These are phyloP conservation scores for Tiliqua scincoides DNA, from an alignment of 2,113 vertebrate genomes.

Conservation along the genomic window DNA sequence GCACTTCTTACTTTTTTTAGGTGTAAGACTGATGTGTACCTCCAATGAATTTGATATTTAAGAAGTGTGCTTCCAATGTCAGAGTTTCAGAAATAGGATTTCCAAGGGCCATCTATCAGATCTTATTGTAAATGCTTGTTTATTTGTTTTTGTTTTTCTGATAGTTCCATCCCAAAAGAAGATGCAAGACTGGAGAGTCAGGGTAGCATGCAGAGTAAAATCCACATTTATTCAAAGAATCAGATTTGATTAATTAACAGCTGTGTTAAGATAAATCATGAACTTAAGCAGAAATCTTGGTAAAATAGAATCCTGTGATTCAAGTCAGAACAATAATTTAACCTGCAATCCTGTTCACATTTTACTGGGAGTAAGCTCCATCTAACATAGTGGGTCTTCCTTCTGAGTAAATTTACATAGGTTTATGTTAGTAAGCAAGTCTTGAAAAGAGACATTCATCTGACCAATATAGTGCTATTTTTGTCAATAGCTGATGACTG, in stretches of 20 bases:
- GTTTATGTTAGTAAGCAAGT: neutral
- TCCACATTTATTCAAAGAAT: neutral
- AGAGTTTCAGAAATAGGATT: neutral
- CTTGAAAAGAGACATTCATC: neutral
- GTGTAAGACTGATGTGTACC: neutral
- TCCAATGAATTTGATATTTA: neutral
- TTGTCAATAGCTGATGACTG: constrained; percentile 54
- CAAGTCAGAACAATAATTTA: neutral
- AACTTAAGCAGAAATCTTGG: neutral
- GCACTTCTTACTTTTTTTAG: neutral
- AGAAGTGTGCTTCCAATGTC: neutral
- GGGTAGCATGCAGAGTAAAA: neutral
- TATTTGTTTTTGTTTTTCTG: too few relatives aligned
- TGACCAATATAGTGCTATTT: neutral
- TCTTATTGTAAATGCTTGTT: neutral
- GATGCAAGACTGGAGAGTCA: neutral
- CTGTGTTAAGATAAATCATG: neutral
- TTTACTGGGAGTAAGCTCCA: neutral
- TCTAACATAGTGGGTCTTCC: neutral
- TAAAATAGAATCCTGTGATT: neutral
- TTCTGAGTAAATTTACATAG: neutral
- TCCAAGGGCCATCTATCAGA: neutral
- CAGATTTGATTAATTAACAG: neutral
- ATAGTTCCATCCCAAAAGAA: neutral
- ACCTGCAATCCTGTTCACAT: too few relatives aligned